Base-by-base conservation (phyloP, 1,140 invertebrate genomes). In the Apocrypta bakeri region DNA sequence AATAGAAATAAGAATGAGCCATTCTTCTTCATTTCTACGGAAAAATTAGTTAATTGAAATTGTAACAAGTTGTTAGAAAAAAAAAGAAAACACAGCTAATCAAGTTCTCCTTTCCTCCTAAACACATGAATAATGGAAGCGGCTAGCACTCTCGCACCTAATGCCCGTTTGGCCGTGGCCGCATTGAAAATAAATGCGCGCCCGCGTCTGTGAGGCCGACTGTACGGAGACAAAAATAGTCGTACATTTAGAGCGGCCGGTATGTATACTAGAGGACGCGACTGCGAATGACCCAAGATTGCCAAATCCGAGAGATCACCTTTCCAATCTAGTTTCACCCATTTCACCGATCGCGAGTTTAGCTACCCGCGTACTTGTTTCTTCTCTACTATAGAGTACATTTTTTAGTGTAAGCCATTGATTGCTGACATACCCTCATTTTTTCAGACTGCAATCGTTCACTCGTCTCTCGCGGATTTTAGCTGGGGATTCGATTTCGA, bases 131-230 rank as follows among this genome's bases (percentile, higher is more conserved):
- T 63, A 81, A 83, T 56, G 33, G 48, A 25, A 63, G 31, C 56
- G 66, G 40, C 27, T 40, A 84, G 64, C 66, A 68, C 14, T 63
- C 61, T 25, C 72, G 17, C 72, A 76, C 48, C 71, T 73, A 84
- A 82, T 86, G 84, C 77, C 84, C 82, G 76, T 87, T 87, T 91
- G 91, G 89, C 90, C 91, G 89, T 92, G 91, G 89, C 90, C 91
- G 88, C 88, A 87, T 91, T 92, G 86, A 89, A 92, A 90, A 92
- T 91, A 92, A 91, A 91, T 90, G 87, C 82, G 82, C 79, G 85
- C 68, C 61, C 75, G 56, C 33, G 68, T 27, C 40, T 73, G 48
- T 69, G 63, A 66, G 63, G 25, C 21, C 68, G 61, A 31, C 33
- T 75, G 85, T 87, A 87, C 48, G 82, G 71, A 83, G 87, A 86